Evolutionary conservation across 2,888 invertebrate species (phyloP), one percentile per base, ranked within the genome.

Genomic region (Stenodema calcarata): DNA sequence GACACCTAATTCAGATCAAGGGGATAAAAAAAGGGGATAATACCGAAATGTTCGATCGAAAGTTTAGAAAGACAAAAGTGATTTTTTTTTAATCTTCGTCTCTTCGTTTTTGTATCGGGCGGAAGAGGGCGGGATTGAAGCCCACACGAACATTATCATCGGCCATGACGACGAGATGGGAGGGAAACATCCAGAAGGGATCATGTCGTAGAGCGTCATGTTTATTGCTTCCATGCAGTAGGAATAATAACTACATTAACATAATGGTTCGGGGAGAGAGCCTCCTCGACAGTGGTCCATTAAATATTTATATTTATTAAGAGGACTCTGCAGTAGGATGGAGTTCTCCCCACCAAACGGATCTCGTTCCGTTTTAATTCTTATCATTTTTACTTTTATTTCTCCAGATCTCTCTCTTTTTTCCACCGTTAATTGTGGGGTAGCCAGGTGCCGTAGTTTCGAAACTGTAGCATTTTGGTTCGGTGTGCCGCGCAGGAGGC

Each of bases 211-310:
- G 23, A 73, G 30, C 70, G 27, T 62, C 44, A 84, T 84, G 84
- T 84, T 84, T 84, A 84, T 84, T 44, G 50, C 47, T 16, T 18
- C n/a, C 44, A 47, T 47, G 78, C 73, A 84, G 73, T 84, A 54
- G 84, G 84, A 42, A 84, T 84, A 84, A 84, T 84, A 84, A 84
- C 84, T 84, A 84, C 84, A 84, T 84, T 84, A 84, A 70, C 84
- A 73, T 84, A 75, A 84, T 70, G 75, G 27, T 28, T 54, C 82
- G 23, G 27, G 42, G 70, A 62, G 75, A 62, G 73, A 47, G 41
- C 73, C 18, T 47, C 47, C 82, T 54, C 84, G 84, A 84, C 84
- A 75, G 84, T 84, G 75, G 73, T 73, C 73, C 84, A 75, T 84
- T 84, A 84, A 84, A 84, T 84, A 84, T 84, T 83, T 84, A 84